Conservation (phyloP, 2,113 vertebrate genomes). For the Telmatochromis brichardi region DNA sequence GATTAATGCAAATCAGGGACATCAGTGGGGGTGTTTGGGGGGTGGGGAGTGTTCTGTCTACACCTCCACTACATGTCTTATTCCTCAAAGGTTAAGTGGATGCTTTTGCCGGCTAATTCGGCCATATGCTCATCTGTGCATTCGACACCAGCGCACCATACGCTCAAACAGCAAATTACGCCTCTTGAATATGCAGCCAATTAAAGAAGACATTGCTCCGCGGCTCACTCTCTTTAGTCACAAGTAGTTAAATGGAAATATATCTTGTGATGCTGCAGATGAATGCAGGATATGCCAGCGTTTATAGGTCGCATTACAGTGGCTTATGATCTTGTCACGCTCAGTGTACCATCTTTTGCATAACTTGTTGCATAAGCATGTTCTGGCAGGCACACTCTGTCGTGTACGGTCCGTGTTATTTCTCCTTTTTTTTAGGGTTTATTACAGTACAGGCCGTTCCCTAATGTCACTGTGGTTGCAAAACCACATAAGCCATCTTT, state of each 20-base stretch:
- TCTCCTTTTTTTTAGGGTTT: conserved; percentile 60
- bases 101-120: conserved; percentile 46
- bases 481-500: conserved; percentile 58
- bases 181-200: conserved; percentile 37
- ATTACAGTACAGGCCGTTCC: conserved; percentile 69
- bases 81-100: conserved; percentile 57
- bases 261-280: not conserved
- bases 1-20: conserved; percentile 52
- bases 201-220: not conserved
- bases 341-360: conserved; percentile 42
- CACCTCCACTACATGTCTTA: conserved; percentile 28
- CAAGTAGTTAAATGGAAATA: not conserved
- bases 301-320: conserved; percentile 18
- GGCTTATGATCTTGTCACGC: conserved; percentile 34
- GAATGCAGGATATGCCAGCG: not conserved
- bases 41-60: conserved; percentile 8
- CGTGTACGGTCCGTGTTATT: conserved; percentile 47
- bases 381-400: conserved; percentile 55
- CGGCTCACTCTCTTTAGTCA: not conserved
- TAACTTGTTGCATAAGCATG: conserved; percentile 65
- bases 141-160: conserved; percentile 27
- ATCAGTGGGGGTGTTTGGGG: not conserved
- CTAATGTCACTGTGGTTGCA: conserved; percentile 64
- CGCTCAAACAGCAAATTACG: conserved; percentile 6
- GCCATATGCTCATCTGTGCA: conserved; percentile 56